Evolutionary conservation across 2,113 vertebrate genomes (phyloP), one percentile per base, ranked within the genome.

Genomic region (Pitta sordida): DNA sequence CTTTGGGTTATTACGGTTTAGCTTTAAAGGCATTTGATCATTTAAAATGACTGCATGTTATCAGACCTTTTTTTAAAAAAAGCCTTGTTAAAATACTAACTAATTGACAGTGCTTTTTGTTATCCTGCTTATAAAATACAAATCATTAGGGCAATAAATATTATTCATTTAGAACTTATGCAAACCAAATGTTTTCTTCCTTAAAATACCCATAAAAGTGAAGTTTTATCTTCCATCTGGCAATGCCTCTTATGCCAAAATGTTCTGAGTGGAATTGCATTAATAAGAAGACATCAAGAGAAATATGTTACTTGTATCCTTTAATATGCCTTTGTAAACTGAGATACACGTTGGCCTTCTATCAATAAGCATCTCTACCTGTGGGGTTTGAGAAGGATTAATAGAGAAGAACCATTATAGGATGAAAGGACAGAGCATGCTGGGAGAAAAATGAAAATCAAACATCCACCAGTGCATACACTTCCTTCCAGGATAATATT

Each of bases 371-470:
- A 97, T 98, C 96, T 97, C 95, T 97, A 98, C 97, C 98, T 98
- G 97, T 56, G 59, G 93, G 94, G 94, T 96, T 94, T 91, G 93
- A 97, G 96, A 96, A 94, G 96, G 97, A 98, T 98, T 97, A 98
- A 94, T 94, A 59, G 68, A 96, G 94, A 93, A 97, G 96, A 97
- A 96, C 96, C 86, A 97, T 98, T 97, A 97, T 81, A 70, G 94
- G 97, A 98, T 98, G 95, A 98, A 98, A 98, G 96, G 93, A 62
- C 91, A 88, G 89, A 85, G 94, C 97, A 80, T 94, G 96, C 98
- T 98, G 98, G 94, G 97, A 98, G 93, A 97, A 97, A 97, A 97
- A 97, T 98, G 96, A 97, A 97, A 98, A 97, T 97, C 97, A 98
- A 98, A 98, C 96, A 92, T 86, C 87, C 88, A 96, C 95, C 96